Conservation (phyloP, 35 echinoderm and acorn worm species). For the Amphiura filiformis region DNA sequence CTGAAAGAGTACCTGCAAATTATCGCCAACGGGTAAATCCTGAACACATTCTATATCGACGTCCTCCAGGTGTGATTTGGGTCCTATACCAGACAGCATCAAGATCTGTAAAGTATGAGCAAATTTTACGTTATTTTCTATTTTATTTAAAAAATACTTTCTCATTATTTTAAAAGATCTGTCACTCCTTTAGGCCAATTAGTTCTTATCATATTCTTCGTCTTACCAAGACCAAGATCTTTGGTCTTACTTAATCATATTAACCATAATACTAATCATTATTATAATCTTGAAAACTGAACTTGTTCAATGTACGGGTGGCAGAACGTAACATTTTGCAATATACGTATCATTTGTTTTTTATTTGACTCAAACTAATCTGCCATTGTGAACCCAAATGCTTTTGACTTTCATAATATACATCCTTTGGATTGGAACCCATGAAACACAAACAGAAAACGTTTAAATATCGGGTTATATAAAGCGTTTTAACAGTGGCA, state of each 20-base stretch:
- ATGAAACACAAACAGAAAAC: too few species aligned
- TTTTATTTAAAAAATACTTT: background rate
- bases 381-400: too few species aligned
- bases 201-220: background rate
- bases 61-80: slow-evolving; percentile 11
- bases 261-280: background rate
- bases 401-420: too few species aligned
- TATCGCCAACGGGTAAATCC: slow-evolving; percentile 22
- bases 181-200: background rate
- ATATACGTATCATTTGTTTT: too few species aligned
- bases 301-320: too few species aligned
- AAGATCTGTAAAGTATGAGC: slow-evolving; percentile 1
- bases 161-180: background rate
- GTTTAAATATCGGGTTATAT: too few species aligned
- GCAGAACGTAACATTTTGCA: too few species aligned
- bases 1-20: slow-evolving; percentile 49
- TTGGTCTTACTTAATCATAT: background rate
- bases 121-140: background rate
- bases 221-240: background rate
- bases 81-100: slow-evolving; percentile 15
- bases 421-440: too few species aligned
- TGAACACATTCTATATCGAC: background rate
- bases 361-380: too few species aligned
- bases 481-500: too few species aligned
- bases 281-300: background rate